These are phyloP conservation scores for Crotalus helleri DNA, from an alignment of 2,113 vertebrate species.

Conservation along the genomic window DNA sequence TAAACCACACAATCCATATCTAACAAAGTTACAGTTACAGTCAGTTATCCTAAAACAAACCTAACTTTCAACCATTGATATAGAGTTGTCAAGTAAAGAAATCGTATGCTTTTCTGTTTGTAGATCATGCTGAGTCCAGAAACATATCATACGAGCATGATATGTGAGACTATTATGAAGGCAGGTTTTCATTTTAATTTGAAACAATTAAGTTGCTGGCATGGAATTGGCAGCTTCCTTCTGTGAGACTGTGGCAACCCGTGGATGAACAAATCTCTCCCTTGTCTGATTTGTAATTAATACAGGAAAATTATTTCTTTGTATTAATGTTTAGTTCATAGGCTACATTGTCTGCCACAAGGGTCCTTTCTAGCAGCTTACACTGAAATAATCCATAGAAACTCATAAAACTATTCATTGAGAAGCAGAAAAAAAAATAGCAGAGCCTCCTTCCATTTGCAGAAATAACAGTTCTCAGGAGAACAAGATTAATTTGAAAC, in stretches of 20 bases:
- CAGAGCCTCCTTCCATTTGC: background rate
- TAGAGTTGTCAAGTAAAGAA: background rate
- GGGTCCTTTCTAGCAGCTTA: background rate
- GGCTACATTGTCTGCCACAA: background rate
- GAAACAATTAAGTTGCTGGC: background rate
- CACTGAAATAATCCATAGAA: background rate
- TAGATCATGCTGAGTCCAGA: background rate
- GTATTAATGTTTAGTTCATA: background rate
- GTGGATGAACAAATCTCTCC: background rate
- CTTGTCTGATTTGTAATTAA: background rate
- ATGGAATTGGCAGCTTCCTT: background rate
- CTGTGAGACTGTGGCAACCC: background rate
- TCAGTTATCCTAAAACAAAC: background rate
- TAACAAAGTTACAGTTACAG: background rate
- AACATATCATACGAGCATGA: background rate
- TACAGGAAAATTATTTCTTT: background rate
- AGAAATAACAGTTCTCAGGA: background rate
- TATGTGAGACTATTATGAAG: background rate
- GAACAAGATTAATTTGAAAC: background rate
- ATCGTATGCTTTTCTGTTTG: background rate
- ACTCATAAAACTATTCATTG: background rate
- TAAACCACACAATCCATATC: background rate
- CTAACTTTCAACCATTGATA: background rate
- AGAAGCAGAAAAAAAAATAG: background rate
- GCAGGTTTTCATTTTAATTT: background rate